Conservation (phyloP, 2,888 invertebrate species). For the Buathra laborator region DNA sequence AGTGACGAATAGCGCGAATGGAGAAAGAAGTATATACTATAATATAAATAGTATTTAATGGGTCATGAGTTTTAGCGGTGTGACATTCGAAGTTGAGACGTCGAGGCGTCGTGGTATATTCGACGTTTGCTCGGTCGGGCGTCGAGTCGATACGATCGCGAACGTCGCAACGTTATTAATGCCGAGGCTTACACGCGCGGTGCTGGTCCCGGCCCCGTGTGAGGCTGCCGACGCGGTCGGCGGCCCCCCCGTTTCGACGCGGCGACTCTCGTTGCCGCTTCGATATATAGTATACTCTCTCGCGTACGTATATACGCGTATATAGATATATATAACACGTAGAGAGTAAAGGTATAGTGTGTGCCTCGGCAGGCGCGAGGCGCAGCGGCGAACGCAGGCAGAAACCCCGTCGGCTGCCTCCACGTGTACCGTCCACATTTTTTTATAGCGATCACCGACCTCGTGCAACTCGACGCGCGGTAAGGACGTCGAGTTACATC, state of each 20-base stretch:
- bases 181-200: conserved; percentile 79
- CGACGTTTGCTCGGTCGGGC: conserved; percentile 23
- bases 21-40: neutral
- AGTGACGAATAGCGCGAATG: neutral
- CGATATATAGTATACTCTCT: conserved; percentile 23
- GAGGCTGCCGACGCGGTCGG: conserved; percentile 80
- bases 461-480: conserved; percentile 88
- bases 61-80: conserved; percentile 32
- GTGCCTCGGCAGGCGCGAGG: conserved; percentile 53
- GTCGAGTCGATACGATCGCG: conserved; percentile 71
- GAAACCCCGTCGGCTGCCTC: conserved; percentile 83
- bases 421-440: conserved; percentile 84
- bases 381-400: conserved; percentile 53
- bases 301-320: neutral
- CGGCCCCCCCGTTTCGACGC: conserved; percentile 57
- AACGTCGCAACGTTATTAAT: conserved; percentile 71
- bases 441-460: conserved; percentile 88
- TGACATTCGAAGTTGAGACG: conserved; percentile 50
- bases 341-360: conserved; percentile 47
- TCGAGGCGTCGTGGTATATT: conserved; percentile 12
- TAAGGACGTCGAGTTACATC: conserved; percentile 86
- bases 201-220: conserved; percentile 66
- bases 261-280: conserved; percentile 29
- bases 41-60: conserved; percentile 33
- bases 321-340: conserved; percentile 9